Percentiles rank a stretch among this genome's conserved stretches.
phyloP scores from a whole-genome alignment of 2,797 vertebrate species.

The Sphenopsis melanotis region DNA sequence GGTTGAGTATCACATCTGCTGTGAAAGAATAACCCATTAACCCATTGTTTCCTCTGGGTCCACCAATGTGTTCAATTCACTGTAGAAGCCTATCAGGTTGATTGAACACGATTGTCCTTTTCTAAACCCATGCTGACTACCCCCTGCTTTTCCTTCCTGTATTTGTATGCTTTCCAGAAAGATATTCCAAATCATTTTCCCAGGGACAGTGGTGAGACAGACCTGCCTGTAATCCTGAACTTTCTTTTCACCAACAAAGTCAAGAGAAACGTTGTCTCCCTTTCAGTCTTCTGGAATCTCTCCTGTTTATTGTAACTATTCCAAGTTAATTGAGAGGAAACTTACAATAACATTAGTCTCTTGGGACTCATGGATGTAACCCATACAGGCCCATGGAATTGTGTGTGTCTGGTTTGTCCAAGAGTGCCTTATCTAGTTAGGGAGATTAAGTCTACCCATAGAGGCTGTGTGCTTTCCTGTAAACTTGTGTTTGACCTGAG shows the following conservation, averaged over 20 bases:
- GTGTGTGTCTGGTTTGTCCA: not conserved
- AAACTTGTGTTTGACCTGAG: not conserved
- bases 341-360: not conserved
- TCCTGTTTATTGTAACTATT: not conserved
- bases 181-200: not conserved
- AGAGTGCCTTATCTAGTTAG: not conserved
- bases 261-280: fast-evolving
- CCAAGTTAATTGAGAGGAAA: not conserved
- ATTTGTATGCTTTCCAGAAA: not conserved
- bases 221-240: not conserved
- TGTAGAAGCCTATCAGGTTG: not conserved
- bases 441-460: not conserved
- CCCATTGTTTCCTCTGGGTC: not conserved
- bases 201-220: fast-evolving
- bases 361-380: not conserved
- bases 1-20: not conserved
- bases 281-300: not conserved
- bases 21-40: not conserved
- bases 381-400: not conserved
- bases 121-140: not conserved
- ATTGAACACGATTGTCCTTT: not conserved
- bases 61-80: not conserved
- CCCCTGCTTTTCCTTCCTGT: not conserved
- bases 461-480: not conserved
- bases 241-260: not conserved